Evolutionary conservation across 2,113 vertebrate species (phyloP).

Genomic region (Rhea pennata): DNA sequence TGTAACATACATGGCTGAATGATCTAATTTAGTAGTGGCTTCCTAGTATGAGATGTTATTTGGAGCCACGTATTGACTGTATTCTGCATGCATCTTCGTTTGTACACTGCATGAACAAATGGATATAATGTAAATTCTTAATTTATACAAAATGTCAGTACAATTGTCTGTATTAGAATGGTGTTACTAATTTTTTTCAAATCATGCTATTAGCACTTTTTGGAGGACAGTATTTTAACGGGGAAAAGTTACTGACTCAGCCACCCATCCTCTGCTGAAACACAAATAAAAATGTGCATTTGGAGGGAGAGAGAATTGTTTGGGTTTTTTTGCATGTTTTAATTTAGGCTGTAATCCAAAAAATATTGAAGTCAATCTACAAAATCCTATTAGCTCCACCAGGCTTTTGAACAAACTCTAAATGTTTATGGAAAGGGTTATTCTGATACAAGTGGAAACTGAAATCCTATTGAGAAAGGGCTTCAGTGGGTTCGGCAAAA

Average conservation of each 20-base stretch:
- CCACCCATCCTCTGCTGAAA: neutral
- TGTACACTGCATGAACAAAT: neutral
- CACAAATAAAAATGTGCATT: neutral
- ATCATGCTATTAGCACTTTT: neutral
- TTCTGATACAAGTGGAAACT: neutral
- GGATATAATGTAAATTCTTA: neutral
- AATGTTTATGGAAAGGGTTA: neutral
- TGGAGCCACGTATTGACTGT: slow-evolving; percentile 7
- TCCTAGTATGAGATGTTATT: neutral
- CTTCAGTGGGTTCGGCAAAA: neutral
- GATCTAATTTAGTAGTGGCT: neutral
- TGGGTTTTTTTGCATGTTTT: neutral
- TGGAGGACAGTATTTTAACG: neutral
- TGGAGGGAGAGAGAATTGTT: neutral
- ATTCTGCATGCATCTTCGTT: neutral
- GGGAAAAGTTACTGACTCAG: neutral
- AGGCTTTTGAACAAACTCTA: neutral
- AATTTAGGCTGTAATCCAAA: neutral
- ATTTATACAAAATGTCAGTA: neutral
- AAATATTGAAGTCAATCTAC: neutral
- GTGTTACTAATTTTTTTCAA: neutral
- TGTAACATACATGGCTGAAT: neutral
- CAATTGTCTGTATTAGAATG: neutral
- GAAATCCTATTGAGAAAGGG: neutral
- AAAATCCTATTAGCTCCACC: neutral